Conservation (phyloP, 1,140 invertebrate species). For the Diachasma alloeum region DNA sequence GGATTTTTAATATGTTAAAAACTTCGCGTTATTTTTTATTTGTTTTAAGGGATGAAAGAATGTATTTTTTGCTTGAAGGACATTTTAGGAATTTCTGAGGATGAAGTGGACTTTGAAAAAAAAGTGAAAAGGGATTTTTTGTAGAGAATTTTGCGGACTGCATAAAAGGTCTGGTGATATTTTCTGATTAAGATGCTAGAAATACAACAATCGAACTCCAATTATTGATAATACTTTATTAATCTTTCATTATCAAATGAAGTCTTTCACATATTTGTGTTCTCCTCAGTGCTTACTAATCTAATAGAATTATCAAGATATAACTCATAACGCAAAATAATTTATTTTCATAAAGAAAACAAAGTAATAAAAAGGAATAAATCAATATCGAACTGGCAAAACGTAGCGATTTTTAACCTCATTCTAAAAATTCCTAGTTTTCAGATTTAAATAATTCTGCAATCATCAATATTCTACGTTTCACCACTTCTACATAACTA, state of each 20-base stretch:
- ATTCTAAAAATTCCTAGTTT: too few species aligned
- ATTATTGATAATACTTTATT: neutral
- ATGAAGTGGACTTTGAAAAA: too few species aligned
- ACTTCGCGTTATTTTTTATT: too few species aligned
- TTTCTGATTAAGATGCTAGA: too few species aligned
- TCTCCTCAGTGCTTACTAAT: neutral
- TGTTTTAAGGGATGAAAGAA: too few species aligned
- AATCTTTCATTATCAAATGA: neutral
- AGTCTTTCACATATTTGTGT: neutral
- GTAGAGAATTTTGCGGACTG: too few species aligned
- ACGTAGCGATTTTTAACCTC: neutral
- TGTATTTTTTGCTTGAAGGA: too few species aligned
- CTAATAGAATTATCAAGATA: neutral
- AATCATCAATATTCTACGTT: neutral
- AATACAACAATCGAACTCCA: too few species aligned
- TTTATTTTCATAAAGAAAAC: neutral
- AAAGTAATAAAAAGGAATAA: neutral
- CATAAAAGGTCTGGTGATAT: too few species aligned
- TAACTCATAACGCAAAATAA: neutral
- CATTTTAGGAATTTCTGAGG: too few species aligned
- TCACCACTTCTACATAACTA: neutral
- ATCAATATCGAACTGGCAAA: neutral
- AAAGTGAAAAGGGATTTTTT: too few species aligned
- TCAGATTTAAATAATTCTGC: too few species aligned
- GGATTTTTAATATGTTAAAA: neutral